Percentiles rank a stretch among this genome's conserved stretches.
Evolutionary conservation across 2,888 invertebrate genomes (phyloP).

Genomic region (Polydrusus tereticollis): DNA sequence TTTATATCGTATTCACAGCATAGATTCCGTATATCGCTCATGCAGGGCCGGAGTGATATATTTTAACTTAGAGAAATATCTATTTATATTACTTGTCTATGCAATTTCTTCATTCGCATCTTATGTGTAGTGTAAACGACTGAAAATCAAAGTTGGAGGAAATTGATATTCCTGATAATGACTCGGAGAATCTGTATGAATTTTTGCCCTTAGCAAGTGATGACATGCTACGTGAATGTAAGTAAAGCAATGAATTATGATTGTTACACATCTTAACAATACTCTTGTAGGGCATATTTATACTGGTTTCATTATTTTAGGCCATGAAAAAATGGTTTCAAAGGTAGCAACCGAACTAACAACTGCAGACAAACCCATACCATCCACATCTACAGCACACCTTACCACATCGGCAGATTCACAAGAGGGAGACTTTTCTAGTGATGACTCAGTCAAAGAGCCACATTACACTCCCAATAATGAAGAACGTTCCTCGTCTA

Average conservation of each 20-base stretch:
- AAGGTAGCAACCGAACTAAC: neutral
- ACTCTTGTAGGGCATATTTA: neutral
- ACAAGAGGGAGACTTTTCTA: neutral
- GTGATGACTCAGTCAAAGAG: neutral
- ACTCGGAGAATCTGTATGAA: neutral
- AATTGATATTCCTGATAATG: neutral
- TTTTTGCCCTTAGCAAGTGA: no score
- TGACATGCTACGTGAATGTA: no score
- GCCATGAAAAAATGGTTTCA: neutral
- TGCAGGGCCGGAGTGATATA: conserved; percentile 18
- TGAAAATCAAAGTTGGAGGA: neutral
- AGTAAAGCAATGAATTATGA: neutral
- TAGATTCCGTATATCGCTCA: conserved; percentile 27
- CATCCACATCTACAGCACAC: neutral
- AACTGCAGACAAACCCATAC: neutral
- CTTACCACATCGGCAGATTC: neutral
- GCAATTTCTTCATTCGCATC: no score
- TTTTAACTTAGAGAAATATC: neutral
- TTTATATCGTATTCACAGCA: conserved; percentile 32
- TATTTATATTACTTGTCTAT: no score
- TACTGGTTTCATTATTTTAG: neutral
- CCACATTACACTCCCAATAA: conserved; percentile 14
- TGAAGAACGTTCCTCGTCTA: neutral
- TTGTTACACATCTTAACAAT: neutral
- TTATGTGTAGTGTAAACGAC: no score